A percentile compares a stretch with the other conserved stretches of the same genome.
Conservation (phyloP, 2,797 vertebrate genomes). For the Mus caroli region DNA sequence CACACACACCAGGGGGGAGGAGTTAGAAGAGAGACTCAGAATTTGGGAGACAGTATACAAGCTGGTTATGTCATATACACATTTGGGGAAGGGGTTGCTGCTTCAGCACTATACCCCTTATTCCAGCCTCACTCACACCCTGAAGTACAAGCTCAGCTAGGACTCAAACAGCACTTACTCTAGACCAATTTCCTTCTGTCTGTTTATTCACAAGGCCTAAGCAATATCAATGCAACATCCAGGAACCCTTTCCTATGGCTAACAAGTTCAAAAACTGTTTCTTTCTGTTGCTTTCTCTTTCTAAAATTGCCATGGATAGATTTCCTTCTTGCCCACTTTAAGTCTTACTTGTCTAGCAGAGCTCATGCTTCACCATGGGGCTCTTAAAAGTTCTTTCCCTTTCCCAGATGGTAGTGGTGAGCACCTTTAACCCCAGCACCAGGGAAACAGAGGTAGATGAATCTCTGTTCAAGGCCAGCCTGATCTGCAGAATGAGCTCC, state of each 20-base stretch:
- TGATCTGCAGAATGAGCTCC: background rate
- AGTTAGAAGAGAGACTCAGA: background rate
- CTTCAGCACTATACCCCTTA: background rate
- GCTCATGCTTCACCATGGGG: background rate
- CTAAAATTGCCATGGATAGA: slow-evolving; percentile 44
- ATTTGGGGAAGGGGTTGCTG: background rate
- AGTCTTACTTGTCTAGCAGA: slow-evolving; percentile 12
- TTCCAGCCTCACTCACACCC: background rate
- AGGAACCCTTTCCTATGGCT: slow-evolving; percentile 70
- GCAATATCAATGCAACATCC: slow-evolving; percentile 47
- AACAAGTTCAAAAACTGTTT: slow-evolving; percentile 59
- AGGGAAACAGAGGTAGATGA: background rate
- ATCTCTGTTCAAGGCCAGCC: background rate
- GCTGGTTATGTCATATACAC: background rate
- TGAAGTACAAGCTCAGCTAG: background rate
- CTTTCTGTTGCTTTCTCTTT: background rate
- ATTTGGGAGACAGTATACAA: background rate
- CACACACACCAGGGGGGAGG: background rate
- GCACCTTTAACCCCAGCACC: background rate
- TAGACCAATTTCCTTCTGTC: slow-evolving; percentile 71
- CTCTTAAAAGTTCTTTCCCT: slow-evolving; percentile 37
- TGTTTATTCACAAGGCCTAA: slow-evolving; percentile 35
- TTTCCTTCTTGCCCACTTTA: slow-evolving; percentile 41
- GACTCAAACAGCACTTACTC: slow-evolving; percentile 44
- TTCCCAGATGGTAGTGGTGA: background rate